Base-by-base conservation (phyloP, 2,888 invertebrate species). In the Melipona bicolor region DNA sequence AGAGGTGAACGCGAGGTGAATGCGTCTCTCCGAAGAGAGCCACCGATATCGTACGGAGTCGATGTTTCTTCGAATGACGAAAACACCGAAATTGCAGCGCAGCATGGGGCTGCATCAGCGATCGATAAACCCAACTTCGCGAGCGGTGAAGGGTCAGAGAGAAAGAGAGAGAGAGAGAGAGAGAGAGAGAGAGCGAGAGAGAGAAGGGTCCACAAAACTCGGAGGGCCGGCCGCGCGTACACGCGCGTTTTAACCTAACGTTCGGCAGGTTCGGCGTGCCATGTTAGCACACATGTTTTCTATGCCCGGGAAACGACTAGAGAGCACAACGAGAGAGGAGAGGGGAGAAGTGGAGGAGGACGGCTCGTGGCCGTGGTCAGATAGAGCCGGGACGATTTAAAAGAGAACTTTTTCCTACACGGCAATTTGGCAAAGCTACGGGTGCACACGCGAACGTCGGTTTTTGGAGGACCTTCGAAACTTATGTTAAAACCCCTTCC, bases 401-500 rank as follows among this genome's bases (percentile, higher is more conserved):
- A 88, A 86, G 77, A 89, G 92, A 91, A 89, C 91, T 91, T 91
- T 91, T 91, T 90, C 89, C 91, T 92, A 90, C 91, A 91, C 89
- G 90, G 91, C 92, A 92, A 93, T 93, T 92, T 92, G 90, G 91
- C 90, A 91, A 91, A 91, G 85, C 91, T 89, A 89, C 88, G 89
- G 36, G 24, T 21, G 19, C 87, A 88, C 86, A 87, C 87, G 90
- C 89, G 91, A 90, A 84, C 89, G 83, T 71, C 84, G 83, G 69
- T 88, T 89, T 88, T 88, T 91, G 83, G 87, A 93, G 93, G 89
- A 91, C 91, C 91, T 92, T 93, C 90, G 88, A 92, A 93, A 93
- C 91, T 93, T 92, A 90, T 89, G 77, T 78, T 78, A 65, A 81
- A 81, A 72, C 77, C 79, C 75, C 73, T 68, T 50, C 43, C 50